A percentile compares a stretch with the other conserved stretches of the same genome.
Evolutionary conservation across 1,140 invertebrate genomes (phyloP).

Genomic region (Danaus plexippus): DNA sequence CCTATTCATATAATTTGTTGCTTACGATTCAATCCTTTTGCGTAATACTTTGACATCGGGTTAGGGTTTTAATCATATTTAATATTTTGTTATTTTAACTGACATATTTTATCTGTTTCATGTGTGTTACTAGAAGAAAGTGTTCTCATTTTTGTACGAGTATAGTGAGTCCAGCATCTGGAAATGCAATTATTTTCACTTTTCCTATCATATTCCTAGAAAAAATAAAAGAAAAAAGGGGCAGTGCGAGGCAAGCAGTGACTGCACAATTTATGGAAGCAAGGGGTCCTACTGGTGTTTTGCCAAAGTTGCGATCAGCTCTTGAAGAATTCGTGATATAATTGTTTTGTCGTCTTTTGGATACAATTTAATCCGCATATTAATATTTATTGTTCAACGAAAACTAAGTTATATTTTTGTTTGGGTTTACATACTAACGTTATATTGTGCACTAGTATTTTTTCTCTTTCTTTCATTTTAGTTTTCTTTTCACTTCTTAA

Average conservation of each 20-base stretch:
- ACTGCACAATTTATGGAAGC: conserved; percentile 46
- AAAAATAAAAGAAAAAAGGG: conserved; percentile 10
- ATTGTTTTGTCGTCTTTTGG: conserved; percentile 52
- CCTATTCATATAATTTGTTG: conserved; percentile 6
- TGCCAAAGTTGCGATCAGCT: conserved; percentile 42
- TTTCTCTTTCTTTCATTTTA: too few relatives aligned
- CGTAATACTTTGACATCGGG: too few relatives aligned
- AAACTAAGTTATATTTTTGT: conserved; percentile 11
- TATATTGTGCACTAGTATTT: too few relatives aligned
- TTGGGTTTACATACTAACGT: not conserved
- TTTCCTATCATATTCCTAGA: conserved; percentile 34
- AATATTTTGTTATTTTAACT: too few relatives aligned
- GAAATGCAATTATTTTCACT: conserved; percentile 42
- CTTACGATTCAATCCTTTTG: not conserved
- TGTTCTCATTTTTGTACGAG: too few relatives aligned
- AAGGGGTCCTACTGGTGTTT: conserved; percentile 28
- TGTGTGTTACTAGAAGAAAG: too few relatives aligned
- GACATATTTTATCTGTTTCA: too few relatives aligned
- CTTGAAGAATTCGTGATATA: conserved; percentile 40
- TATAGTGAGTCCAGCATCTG: conserved; percentile 8
- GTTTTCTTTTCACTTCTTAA: too few relatives aligned
- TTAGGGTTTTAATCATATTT: too few relatives aligned
- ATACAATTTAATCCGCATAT: conserved; percentile 43
- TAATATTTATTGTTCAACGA: conserved; percentile 38
- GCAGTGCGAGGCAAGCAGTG: conserved; percentile 23